Evolutionary conservation across 1,140 invertebrate species (phyloP).

Genomic region (Rhysida immarginata): DNA sequence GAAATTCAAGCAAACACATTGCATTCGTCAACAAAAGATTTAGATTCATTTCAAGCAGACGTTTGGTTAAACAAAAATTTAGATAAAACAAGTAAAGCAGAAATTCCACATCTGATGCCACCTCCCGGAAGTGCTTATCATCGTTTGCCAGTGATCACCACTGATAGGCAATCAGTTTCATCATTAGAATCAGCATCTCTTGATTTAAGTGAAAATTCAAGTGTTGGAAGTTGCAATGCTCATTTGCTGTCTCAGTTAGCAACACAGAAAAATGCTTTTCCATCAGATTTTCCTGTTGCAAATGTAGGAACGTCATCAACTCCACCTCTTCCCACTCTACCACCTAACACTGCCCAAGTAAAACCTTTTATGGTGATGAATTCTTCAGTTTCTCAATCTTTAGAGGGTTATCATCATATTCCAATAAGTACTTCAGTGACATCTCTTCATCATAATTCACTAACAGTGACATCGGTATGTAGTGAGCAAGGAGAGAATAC

Average conservation of each 20-base stretch:
- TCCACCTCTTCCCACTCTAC: conserved; percentile 10
- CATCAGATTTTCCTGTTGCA: not conserved
- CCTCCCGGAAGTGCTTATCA: not conserved
- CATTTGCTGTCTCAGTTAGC: no score
- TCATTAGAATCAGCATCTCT: conserved; percentile 20
- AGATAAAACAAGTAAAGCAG: not conserved
- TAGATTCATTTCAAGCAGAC: not conserved
- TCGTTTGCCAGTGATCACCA: not conserved
- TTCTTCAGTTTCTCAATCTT: not conserved
- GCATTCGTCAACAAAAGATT: not conserved
- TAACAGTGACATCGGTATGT: not conserved
- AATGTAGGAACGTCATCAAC: not conserved
- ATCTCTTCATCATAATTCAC: no score
- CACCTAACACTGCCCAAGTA: conserved; percentile 17
- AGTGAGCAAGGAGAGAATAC: not conserved
- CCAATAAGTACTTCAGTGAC: no score
- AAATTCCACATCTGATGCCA: not conserved
- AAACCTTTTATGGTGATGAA: conserved; percentile 17
- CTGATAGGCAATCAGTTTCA: not conserved
- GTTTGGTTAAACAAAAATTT: not conserved
- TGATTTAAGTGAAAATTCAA: no score
- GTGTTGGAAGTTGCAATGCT: no score
- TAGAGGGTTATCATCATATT: no score
- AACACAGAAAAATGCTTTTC: no score
- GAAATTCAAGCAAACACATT: conserved; percentile 24